These are phyloP conservation scores for Drosophila koepferae DNA, from an alignment of 2,888 invertebrate genomes.

Conservation along the genomic window DNA sequence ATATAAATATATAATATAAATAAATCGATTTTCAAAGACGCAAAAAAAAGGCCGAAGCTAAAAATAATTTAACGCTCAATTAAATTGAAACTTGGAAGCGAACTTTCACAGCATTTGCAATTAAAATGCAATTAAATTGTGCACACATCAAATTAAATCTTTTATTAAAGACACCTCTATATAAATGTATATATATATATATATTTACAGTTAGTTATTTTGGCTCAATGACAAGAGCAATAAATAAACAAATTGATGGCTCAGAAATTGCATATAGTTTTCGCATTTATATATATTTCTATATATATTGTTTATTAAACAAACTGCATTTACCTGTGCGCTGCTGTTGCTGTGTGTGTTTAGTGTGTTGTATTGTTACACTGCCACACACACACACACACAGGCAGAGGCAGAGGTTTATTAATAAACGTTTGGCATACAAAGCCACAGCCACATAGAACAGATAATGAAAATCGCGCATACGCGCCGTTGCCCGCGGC, in stretches of 20 bases:
- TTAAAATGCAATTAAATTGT: constrained; percentile 68
- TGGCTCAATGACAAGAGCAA: constrained; percentile 28
- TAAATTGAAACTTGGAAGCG: constrained; percentile 45
- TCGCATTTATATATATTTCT: constrained; percentile 1
- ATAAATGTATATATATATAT: not conserved
- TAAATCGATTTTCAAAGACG: constrained; percentile 15
- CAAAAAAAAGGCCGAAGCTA: constrained; percentile 13
- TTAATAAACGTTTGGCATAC: constrained; percentile 73
- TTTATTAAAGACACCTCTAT: constrained; percentile 17
- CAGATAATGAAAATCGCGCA: constrained; percentile 74
- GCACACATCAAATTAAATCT: constrained; percentile 44
- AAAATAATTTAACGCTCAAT: constrained; percentile 47
- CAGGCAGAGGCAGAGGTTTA: constrained; percentile 54
- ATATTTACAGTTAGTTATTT: constrained; percentile 12
- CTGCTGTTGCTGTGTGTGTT: constrained; percentile 7
- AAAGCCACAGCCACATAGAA: constrained; percentile 53
- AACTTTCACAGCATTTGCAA: constrained; percentile 44
- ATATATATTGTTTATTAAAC: constrained; percentile 21
- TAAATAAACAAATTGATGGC: constrained; percentile 24
- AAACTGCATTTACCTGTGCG: constrained; percentile 49
- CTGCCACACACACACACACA: constrained; percentile 13
- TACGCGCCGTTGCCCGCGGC: constrained; percentile 53
- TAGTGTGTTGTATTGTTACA: constrained; percentile 19
- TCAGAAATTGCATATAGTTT: constrained; percentile 49
- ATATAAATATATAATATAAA: not conserved